These are phyloP conservation scores for Pasiphila rectangulata DNA, from an alignment of 2,888 invertebrate genomes.

Conservation along the genomic window DNA sequence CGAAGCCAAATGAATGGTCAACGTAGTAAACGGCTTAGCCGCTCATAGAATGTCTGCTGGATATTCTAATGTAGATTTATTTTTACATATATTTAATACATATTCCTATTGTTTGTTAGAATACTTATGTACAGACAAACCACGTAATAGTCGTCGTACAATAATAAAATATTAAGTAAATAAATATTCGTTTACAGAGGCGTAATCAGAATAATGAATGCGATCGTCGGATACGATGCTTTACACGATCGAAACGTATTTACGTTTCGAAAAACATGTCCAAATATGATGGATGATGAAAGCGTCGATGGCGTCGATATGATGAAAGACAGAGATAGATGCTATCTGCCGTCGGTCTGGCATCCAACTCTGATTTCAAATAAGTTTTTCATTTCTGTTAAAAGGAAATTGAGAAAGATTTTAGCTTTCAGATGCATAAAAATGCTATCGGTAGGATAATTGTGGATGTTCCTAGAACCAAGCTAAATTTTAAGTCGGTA, in stretches of 20 bases:
- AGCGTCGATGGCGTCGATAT: slow-evolving; percentile 60
- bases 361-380: slow-evolving; percentile 28
- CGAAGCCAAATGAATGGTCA: neutral
- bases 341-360: slow-evolving; percentile 45
- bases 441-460: slow-evolving; percentile 11
- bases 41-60: too few species aligned
- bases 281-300: slow-evolving; percentile 73
- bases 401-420: slow-evolving; percentile 24
- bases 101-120: too few species aligned
- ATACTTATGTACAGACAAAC: too few species aligned
- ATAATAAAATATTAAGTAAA: too few species aligned
- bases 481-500: too few species aligned
- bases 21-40: too few species aligned
- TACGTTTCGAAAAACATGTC: slow-evolving; percentile 72
- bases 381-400: slow-evolving; percentile 22
- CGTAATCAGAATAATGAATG: slow-evolving; percentile 69
- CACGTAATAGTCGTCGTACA: too few species aligned
- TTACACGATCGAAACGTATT: slow-evolving; percentile 65
- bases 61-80: too few species aligned
- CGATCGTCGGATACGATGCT: slow-evolving; percentile 68
- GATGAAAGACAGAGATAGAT: slow-evolving; percentile 67
- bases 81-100: too few species aligned
- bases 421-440: slow-evolving; percentile 19
- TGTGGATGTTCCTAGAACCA: too few species aligned
- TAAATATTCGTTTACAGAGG: slow-evolving; percentile 9